Conservation (phyloP, 2,113 vertebrate genomes). For the Oxyura jamaicensis region DNA sequence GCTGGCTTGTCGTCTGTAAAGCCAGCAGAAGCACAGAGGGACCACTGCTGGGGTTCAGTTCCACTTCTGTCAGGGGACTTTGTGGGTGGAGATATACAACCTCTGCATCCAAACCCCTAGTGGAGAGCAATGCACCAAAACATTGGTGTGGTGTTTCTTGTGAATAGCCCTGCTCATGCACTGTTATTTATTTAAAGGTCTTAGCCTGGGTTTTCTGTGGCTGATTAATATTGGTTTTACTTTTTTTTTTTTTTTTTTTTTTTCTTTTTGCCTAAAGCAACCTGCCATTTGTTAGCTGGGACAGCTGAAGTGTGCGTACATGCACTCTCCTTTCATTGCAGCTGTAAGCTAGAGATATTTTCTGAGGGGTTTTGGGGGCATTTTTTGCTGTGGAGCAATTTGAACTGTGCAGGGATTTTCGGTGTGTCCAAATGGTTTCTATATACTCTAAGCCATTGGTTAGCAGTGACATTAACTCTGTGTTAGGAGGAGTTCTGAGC, state of each 20-base stretch:
- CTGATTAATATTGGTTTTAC: conserved; percentile 59
- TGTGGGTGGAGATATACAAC: conserved; percentile 1
- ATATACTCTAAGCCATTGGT: not conserved
- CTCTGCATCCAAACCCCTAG: conserved; percentile 51
- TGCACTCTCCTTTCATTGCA: not conserved
- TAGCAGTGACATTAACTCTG: not conserved
- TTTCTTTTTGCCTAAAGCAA: not conserved
- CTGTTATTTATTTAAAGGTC: not conserved
- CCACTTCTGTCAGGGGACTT: conserved; percentile 20
- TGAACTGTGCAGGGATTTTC: not conserved
- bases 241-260: not conserved
- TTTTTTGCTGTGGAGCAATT: not conserved
- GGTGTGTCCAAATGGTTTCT: not conserved
- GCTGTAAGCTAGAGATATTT: not conserved
- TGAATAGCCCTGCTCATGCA: conserved; percentile 29
- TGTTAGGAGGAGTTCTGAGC: not conserved
- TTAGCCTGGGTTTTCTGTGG: conserved; percentile 40
- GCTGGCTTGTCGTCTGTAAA: not conserved
- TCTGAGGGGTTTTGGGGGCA: not conserved
- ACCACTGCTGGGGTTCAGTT: not conserved
- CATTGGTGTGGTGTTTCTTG: conserved; percentile 52
- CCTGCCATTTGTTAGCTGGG: not conserved
- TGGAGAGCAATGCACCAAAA: not conserved
- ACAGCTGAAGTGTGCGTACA: not conserved
- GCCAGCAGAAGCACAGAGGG: not conserved